Evolutionary conservation across 1,140 invertebrate species (phyloP), one percentile per base, ranked within the genome.

Genomic region (Nephila pilipes): DNA sequence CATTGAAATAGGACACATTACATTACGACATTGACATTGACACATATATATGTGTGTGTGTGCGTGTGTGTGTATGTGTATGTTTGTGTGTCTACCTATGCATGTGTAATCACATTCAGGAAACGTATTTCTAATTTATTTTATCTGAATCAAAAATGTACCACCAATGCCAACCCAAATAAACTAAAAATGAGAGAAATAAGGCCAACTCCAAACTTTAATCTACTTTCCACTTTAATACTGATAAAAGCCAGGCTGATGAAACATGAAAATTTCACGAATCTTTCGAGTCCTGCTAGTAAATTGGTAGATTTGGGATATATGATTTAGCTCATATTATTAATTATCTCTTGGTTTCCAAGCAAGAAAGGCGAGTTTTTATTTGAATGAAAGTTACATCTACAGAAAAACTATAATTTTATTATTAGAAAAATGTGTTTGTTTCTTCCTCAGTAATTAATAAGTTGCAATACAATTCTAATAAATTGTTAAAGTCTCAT

Each of bases 221-320:
- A 81, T 54, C 80, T 81, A 81, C 46, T 81, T 29, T 55, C 5
- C 5, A 20, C 80, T 38, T 38, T 38, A 10, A 81, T 81, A 20
- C 46, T n/a, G 46, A 20, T 54, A 81, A 81, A 81, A 81, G 38
- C 80, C 46, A 81, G 0, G 8, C 20, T 81, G 38, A 81, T 81
- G 36, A 81, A 38, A 55, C 20, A 81, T 81, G 38, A 81, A 81
- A 81, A 54, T 81, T 81, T 81, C 38, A 46, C 38, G 36, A 54
- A n/a, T 81, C 20, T n/a, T 75, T 3, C 25, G 4, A 18, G 69
- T 20, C 16, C 69, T 12, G 69, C 6, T 32, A 3, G 69, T 36
- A 36, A 75, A 75, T 36, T 75, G 2, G 69, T 32, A 32, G 12
- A 75, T 20, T 29, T 36, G 2, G 14, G 69, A 18, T 18, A 18